Evolutionary conservation across 2,797 vertebrate genomes (phyloP).

Genomic region (Psittacula derbiana): DNA sequence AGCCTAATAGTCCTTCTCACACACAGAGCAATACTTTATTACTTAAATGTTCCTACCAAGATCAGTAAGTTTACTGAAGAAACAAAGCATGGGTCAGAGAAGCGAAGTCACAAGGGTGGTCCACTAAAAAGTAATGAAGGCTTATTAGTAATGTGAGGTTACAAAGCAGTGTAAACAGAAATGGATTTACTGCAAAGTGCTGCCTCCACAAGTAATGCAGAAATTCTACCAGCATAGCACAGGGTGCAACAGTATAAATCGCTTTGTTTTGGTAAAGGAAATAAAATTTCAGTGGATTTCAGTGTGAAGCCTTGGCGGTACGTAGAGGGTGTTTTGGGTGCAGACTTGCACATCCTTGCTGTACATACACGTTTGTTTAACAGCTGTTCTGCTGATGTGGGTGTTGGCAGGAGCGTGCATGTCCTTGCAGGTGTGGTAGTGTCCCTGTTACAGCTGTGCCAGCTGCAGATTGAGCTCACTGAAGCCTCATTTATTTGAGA

Average conservation of each 20-base stretch:
- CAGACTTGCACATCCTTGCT: not conserved
- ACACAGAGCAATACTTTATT: not conserved
- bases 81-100: not conserved
- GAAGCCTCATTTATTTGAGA: not conserved
- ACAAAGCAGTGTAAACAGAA: not conserved
- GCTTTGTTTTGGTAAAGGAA: no score
- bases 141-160: not conserved
- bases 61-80: not conserved
- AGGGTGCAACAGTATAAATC: no score
- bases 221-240: not conserved
- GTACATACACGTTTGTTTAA: fast-evolving
- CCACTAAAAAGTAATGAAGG: not conserved
- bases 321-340: not conserved
- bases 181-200: not conserved
- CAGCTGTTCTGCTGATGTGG: not conserved
- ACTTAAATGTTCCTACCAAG: not conserved
- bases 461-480: not conserved
- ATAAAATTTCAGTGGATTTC: not conserved
- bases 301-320: not conserved
- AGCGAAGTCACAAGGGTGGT: not conserved
- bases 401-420: fast-evolving
- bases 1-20: not conserved
- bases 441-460: not conserved
- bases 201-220: not conserved
- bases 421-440: not conserved